phyloP scores from a whole-genome alignment of 2,888 invertebrate genomes.

The Amitus sp. region DNA sequence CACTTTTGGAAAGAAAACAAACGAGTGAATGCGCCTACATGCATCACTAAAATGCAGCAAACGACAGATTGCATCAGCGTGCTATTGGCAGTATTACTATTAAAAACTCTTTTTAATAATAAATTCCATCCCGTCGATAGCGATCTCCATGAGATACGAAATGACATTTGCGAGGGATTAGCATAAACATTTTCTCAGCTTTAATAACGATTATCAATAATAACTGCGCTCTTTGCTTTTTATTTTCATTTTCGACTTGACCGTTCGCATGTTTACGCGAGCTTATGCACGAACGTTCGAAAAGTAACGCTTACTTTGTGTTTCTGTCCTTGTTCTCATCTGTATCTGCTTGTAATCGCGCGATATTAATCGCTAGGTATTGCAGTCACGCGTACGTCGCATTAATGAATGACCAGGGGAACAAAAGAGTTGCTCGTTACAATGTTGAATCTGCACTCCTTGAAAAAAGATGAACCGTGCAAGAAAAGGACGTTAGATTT shows the following conservation, averaged over 20 bases:
- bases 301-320: conserved; percentile 7
- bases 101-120: conserved; percentile 31
- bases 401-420: conserved; percentile 18
- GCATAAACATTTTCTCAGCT: conserved; percentile 32
- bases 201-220: conserved; percentile 38
- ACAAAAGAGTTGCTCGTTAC: conserved; percentile 20
- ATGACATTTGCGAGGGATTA: conserved; percentile 36
- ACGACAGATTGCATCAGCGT: conserved; percentile 23
- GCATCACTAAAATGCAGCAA: conserved; percentile 18
- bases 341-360: conserved; percentile 28
- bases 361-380: conserved; percentile 27
- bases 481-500: not conserved
- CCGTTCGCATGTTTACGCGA: conserved; percentile 19
- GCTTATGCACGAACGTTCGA: conserved; percentile 20
- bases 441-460: not conserved
- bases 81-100: conserved; percentile 28
- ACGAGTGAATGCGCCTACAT: conserved; percentile 68
- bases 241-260: conserved; percentile 23
- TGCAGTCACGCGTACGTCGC: conserved; percentile 21
- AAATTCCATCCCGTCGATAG: conserved; percentile 32
- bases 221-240: conserved; percentile 20
- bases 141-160: conserved; percentile 23
- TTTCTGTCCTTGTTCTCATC: no score
- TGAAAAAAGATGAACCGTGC: not conserved
- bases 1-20: conserved; percentile 98